These are phyloP conservation scores for Anoplophora glabripennis DNA, from an alignment of 1,140 invertebrate genomes.

Conservation along the genomic window DNA sequence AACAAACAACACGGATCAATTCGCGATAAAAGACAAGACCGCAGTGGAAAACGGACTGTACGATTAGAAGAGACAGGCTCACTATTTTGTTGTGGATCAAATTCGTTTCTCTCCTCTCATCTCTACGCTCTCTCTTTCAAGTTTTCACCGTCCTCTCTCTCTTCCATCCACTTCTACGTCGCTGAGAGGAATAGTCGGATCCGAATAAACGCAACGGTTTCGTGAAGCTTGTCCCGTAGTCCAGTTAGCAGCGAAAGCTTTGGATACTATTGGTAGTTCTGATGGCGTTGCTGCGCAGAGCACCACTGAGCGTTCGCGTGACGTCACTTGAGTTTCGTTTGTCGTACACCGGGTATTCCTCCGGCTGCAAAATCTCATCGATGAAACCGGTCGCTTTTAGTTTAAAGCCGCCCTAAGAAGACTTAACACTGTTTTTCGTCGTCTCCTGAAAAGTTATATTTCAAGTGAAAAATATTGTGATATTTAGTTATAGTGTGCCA, in stretches of 20 bases:
- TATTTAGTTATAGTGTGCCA: conserved; percentile 50
- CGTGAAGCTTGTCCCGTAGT: conserved; percentile 31
- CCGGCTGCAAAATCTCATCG: conserved; percentile 27
- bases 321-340: conserved; percentile 33
- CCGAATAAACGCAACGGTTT: conserved; percentile 32
- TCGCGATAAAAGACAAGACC: conserved; percentile 39
- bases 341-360: conserved; percentile 14
- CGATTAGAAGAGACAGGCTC: conserved; percentile 49
- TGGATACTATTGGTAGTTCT: conserved; percentile 33
- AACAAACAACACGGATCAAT: conserved; percentile 29
- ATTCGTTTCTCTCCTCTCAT: conserved; percentile 48
- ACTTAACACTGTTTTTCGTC: conserved; percentile 41
- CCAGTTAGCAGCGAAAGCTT: conserved; percentile 35
- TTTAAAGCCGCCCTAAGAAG: conserved; percentile 42
- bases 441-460: conserved; percentile 41
- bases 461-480: conserved; percentile 49
- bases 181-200: conserved; percentile 31
- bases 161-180: conserved; percentile 44
- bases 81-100: conserved; percentile 52
- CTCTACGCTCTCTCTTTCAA: conserved; percentile 48
- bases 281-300: conserved; percentile 29
- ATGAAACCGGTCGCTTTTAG: conserved; percentile 44
- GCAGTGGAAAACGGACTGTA: conserved; percentile 47
- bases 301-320: conserved; percentile 26
- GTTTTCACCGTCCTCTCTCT: conserved; percentile 50